These are phyloP conservation scores for Azorinus chamasolen DNA, from an alignment of 2,888 invertebrate genomes.

Conservation along the genomic window DNA sequence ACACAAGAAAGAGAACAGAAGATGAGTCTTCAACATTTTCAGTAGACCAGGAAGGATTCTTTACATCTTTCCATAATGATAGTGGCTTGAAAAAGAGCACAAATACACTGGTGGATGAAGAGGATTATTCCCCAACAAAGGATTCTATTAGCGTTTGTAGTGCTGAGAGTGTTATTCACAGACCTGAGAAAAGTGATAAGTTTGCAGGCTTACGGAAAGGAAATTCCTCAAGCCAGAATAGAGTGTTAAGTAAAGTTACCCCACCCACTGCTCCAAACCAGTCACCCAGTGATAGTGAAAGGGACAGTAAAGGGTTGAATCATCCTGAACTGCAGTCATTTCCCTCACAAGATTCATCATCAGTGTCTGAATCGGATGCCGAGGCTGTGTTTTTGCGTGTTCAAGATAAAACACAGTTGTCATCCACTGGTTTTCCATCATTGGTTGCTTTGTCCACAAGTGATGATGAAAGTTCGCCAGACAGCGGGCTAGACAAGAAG, in stretches of 20 bases:
- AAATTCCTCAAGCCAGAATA: conserved; percentile 38
- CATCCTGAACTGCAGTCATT: conserved; percentile 55
- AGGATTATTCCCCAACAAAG: conserved; percentile 69
- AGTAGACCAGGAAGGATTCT: conserved; percentile 98
- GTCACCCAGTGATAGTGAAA: conserved; percentile 36
- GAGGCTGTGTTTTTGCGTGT: conserved; percentile 80
- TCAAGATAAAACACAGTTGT: conserved; percentile 78
- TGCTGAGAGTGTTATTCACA: conserved; percentile 76
- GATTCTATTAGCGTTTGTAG: conserved; percentile 75
- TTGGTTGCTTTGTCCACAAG: conserved; percentile 71
- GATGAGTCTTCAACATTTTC: conserved; percentile 93
- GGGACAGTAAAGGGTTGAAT: conserved; percentile 18
- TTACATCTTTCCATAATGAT: conserved; percentile 98
- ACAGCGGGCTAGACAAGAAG: conserved; percentile 1
- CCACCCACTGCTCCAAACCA: conserved; percentile 72
- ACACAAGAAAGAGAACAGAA: conserved; percentile 66
- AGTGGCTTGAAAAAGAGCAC: conserved; percentile 90
- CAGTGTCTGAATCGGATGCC: conserved; percentile 72
- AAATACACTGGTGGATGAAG: conserved; percentile 71
- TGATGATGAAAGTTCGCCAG: conserved; percentile 69
- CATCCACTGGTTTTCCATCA: conserved; percentile 78
- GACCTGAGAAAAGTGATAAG: conserved; percentile 64
- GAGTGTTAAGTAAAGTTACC: conserved; percentile 68
- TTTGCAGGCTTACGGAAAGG: conserved; percentile 65
- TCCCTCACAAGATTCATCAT: conserved; percentile 67